These are phyloP conservation scores for Halictus rubicundus DNA, from an alignment of 1,140 invertebrate genomes.

Conservation along the genomic window DNA sequence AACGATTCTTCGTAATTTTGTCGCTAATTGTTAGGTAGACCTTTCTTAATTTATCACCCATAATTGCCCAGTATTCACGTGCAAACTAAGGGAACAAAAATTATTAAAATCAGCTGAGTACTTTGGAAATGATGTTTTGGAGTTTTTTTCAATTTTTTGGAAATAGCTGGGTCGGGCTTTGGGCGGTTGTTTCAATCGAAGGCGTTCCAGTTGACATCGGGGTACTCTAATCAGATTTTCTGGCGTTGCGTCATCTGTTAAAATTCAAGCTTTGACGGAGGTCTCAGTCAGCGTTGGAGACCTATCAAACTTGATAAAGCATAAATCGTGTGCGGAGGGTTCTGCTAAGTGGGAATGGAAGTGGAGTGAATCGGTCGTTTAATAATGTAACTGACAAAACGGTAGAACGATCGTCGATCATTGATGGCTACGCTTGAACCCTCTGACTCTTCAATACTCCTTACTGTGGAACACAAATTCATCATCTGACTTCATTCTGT, in stretches of 20 bases:
- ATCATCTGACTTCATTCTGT: background rate
- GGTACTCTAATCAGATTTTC: background rate
- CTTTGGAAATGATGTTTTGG: too few species aligned
- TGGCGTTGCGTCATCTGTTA: slow-evolving; percentile 32
- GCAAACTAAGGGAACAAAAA: too few species aligned
- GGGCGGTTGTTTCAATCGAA: too few species aligned
- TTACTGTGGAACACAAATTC: background rate
- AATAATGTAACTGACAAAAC: slow-evolving; percentile 44
- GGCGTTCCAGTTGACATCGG: background rate
- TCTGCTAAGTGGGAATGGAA: slow-evolving; percentile 49
- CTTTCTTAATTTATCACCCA: too few species aligned
- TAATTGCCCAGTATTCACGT: too few species aligned
- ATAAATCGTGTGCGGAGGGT: slow-evolving; percentile 44
- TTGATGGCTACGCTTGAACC: slow-evolving; percentile 11
- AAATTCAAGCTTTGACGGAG: slow-evolving; percentile 42
- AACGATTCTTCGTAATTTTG: too few species aligned
- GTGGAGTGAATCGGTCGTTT: slow-evolving; percentile 45
- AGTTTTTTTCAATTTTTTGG: too few species aligned
- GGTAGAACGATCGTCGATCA: slow-evolving; percentile 31
- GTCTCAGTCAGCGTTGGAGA: slow-evolving; percentile 37
- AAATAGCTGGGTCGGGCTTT: too few species aligned
- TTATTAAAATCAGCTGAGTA: too few species aligned
- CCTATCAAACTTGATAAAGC: slow-evolving; percentile 51
- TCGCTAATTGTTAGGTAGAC: too few species aligned
- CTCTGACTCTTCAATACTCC: background rate